These are phyloP conservation scores for Dascyllus trimaculatus DNA, from an alignment of 2,113 vertebrate genomes.

Conservation along the genomic window DNA sequence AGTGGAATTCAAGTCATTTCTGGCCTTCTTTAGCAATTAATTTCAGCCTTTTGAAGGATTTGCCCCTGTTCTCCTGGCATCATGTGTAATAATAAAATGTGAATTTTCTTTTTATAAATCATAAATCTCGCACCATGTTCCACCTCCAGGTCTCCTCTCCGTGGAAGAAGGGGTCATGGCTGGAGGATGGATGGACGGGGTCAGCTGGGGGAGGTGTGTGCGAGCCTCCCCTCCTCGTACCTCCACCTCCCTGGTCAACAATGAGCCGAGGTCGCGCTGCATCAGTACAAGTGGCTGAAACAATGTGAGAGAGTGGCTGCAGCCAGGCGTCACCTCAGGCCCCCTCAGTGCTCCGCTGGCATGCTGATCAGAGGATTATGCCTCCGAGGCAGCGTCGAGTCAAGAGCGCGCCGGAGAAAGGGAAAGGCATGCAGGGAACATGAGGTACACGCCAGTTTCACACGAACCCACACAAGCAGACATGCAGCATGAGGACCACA, in stretches of 20 bases:
- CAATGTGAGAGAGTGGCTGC: conserved; percentile 70
- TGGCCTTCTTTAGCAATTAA: neutral
- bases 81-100: neutral
- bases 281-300: conserved; percentile 75
- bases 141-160: conserved; percentile 1
- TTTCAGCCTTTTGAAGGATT: neutral
- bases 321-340: conserved; percentile 44
- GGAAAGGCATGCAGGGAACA: conserved; percentile 65
- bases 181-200: neutral
- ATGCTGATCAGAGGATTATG: conserved; percentile 88
- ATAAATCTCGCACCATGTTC: neutral
- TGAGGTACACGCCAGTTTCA: conserved; percentile 61
- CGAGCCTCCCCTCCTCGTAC: neutral
- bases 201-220: conserved; percentile 12
- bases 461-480: conserved; percentile 57
- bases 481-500: conserved; percentile 16
- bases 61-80: neutral
- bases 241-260: conserved; percentile 51
- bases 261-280: conserved; percentile 63
- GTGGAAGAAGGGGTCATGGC: conserved; percentile 20
- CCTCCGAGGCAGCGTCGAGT: conserved; percentile 62
- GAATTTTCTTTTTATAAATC: too few relatives aligned
- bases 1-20: conserved; percentile 22
- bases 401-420: conserved; percentile 75
- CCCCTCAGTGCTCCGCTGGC: conserved; percentile 63